Conservation (phyloP, 2,888 invertebrate genomes). For the Trissolcus japonicus region DNA sequence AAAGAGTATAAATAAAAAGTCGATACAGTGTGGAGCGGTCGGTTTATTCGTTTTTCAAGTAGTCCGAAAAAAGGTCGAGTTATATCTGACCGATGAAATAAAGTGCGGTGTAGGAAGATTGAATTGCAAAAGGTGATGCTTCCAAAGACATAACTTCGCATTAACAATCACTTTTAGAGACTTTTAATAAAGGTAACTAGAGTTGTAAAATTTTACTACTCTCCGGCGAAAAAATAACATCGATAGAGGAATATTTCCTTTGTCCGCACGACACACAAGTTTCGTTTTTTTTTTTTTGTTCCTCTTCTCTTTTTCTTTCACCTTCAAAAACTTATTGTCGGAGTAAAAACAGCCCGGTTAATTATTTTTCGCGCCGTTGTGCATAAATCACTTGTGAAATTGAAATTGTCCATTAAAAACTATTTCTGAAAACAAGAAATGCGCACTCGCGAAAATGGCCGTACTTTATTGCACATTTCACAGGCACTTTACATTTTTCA, state of each 20-base stretch:
- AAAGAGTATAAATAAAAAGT: constrained; percentile 22
- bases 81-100: background rate
- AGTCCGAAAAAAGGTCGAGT: constrained; percentile 7
- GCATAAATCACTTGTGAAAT: too few relatives aligned
- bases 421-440: too few relatives aligned
- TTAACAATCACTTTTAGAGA: constrained; percentile 25
- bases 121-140: constrained; percentile 23
- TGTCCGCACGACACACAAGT: too few relatives aligned
- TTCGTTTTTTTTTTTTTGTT: too few relatives aligned
- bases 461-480: background rate
- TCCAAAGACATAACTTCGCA: constrained; percentile 8
- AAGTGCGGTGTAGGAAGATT: constrained; percentile 11
- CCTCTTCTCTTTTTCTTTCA: too few relatives aligned
- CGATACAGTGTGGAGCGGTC: constrained; percentile 15
- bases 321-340: too few relatives aligned
- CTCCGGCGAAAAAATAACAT: background rate
- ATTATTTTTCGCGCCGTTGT: too few relatives aligned
- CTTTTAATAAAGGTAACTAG: constrained; percentile 18
- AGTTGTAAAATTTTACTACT: constrained; percentile 9
- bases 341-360: too few relatives aligned
- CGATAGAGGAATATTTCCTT: too few relatives aligned
- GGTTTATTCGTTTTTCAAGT: constrained; percentile 1
- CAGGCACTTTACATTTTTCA: too few relatives aligned
- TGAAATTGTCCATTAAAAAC: too few relatives aligned
- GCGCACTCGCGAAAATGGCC: too few relatives aligned